Evolutionary conservation across 2,113 vertebrate genomes (phyloP), one percentile per base, ranked within the genome.

Genomic region (Dasypus novemcinctus): DNA sequence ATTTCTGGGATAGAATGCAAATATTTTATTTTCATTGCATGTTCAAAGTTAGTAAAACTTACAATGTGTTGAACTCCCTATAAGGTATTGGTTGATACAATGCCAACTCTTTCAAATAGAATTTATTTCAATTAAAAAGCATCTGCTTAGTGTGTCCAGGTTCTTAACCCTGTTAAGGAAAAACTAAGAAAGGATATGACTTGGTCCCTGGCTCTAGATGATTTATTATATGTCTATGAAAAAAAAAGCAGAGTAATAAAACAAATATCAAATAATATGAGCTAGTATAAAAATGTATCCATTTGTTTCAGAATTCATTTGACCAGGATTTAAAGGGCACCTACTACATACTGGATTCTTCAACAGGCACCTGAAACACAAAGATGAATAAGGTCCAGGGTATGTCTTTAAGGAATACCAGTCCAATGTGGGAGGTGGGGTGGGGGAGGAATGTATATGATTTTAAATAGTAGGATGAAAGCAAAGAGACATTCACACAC

Each of bases 21-120:
- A 93, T 93, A 93, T 96, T 96, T 97, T 85, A 92, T 86, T 96
- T 91, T 94, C n/a, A 91, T 46, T 75, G 43, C 46, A 87, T 93
- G 69, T 95, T 83, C 85, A 94, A 93, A 94, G 74, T 92, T 93
- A 95, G 69, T 91, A 78, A 38, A 91, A 71, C 38, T 93, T 84
- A 63, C 85, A 78, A 76, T 93, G 94, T 80, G 59, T 76, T 91
- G 54, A 91, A 88, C 31, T 21, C 43, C 89, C 61, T 93, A 21
- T 43, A 31, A 54, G 90, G 27, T 84, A 82, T 92, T 95, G 91
- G 66, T 82, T 90, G 78, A 75, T 90, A 93, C 13, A 88, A 78
- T 92, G 81, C 82, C 94, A 97, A 71, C 33, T 93, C 41, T 74
- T 94, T 96, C 31, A 92, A 84, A 88, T 52, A 63, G 69, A 78